Evolutionary conservation across 2,888 invertebrate genomes (phyloP).

Genomic region (Bimastos eiseni): DNA sequence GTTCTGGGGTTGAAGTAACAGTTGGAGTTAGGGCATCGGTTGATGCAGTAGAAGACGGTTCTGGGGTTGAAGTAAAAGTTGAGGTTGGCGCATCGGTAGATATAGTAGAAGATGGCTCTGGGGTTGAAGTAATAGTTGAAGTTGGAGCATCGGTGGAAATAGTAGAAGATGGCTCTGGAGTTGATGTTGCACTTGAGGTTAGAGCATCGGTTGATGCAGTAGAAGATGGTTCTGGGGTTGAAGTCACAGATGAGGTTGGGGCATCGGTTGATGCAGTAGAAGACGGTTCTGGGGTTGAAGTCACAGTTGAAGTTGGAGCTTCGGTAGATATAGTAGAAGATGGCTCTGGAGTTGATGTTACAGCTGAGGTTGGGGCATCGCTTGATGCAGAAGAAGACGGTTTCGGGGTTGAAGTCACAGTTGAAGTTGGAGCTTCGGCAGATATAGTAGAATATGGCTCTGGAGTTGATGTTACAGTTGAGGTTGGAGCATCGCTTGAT

Average conservation of each 20-base stretch:
- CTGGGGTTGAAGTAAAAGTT: neutral
- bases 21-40: neutral
- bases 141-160: too few relatives aligned
- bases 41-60: neutral
- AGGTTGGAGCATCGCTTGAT: neutral
- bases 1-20: neutral
- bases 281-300: neutral
- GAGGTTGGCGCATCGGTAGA: neutral
- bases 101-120: neutral
- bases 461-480: neutral
- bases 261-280: too few relatives aligned
- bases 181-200: conserved; percentile 17
- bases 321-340: neutral
- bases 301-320: neutral
- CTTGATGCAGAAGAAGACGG: neutral
- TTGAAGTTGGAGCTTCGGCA: neutral
- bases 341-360: neutral
- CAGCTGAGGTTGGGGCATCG: neutral
- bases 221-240: conserved; percentile 27
- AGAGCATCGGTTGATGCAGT: conserved; percentile 22
- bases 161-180: too few relatives aligned
- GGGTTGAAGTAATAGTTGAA: too few relatives aligned
- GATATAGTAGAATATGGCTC: neutral
- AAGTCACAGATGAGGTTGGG: neutral
- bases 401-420: too few relatives aligned